phyloP scores from a whole-genome alignment of 2,888 invertebrate species.

The Campoletis raptor region DNA sequence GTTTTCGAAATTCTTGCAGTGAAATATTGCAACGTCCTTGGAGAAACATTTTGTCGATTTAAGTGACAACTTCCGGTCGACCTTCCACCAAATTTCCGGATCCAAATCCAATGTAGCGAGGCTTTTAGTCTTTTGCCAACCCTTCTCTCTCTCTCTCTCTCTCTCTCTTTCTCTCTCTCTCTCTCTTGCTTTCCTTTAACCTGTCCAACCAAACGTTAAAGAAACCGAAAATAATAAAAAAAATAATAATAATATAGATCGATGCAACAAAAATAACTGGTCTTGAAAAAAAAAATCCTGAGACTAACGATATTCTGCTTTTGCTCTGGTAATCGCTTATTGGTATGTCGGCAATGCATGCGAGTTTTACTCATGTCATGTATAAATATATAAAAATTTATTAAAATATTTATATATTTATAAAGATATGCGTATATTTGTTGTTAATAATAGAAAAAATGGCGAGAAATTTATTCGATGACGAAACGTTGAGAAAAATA shows the following conservation, averaged over 20 bases:
- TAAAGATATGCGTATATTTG: conserved; percentile 52
- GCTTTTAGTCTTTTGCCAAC: conserved; percentile 48
- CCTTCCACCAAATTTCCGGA: conserved; percentile 55
- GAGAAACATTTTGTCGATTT: not conserved
- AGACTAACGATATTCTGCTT: conserved; percentile 82
- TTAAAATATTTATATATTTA: conserved; percentile 30
- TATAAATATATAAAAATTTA: conserved; percentile 9
- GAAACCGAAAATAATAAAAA: conserved; percentile 44
- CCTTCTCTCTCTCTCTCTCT: conserved; percentile 41
- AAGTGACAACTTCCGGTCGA: conserved; percentile 38
- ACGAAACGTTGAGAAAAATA: not conserved
- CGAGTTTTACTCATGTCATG: conserved; percentile 64
- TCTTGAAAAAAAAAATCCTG: conserved; percentile 59
- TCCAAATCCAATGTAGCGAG: conserved; percentile 53
- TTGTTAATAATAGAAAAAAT: conserved; percentile 23
- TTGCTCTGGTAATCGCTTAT: conserved; percentile 85
- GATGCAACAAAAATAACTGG: conserved; percentile 21
- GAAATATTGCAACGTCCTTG: not conserved
- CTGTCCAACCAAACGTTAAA: conserved; percentile 67
- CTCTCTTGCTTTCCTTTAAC: conserved; percentile 61
- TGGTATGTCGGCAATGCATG: conserved; percentile 84
- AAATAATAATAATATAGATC: conserved; percentile 18
- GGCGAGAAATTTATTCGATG: conserved; percentile 34
- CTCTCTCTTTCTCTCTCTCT: conserved; percentile 49
- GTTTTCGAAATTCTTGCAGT: not conserved